Evolutionary conservation across 2,888 invertebrate genomes (phyloP), one percentile per base, ranked within the genome.

Genomic region (Plagodis pulveraria): DNA sequence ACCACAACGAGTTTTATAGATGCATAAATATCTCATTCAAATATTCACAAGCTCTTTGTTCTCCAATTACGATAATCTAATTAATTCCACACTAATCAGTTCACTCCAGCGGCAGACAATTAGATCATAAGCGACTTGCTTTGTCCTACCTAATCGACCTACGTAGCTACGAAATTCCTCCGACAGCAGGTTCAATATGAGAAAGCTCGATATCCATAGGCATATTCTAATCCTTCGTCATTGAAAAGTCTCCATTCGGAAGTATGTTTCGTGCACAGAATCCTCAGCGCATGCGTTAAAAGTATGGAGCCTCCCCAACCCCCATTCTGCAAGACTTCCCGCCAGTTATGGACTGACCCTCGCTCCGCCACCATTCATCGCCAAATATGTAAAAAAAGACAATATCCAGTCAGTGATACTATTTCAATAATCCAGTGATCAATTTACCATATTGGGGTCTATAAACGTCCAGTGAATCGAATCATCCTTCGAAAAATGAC

Each of bases 211-310:
- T 36, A 38, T 36, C 43, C 9, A 33, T 51, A 58, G n/a, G 5
- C 41, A 57, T 53, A 58, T 57, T 50, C 51, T 60, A 66, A 70
- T 65, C 70, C 66, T 60, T 73, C 71, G 67, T 75, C 78, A 77
- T 77, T 79, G 75, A 79, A 77, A 73, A 70, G 68, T 65, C 65
- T 70, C 40, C 45, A 51, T 61, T 63, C 65, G 66, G 70, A 62
- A 65, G 55, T 57, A 60, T 66, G 11, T 47, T 59, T 22, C 34
- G 56, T 71, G 70, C 48, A 63, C 56, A 61, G 44, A 54, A 43
- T 55, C 62, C 48, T 66, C 50, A 32, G 74, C 90, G 91, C 91
- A 87, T 90, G 91, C 89, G 83, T 71, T 44, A 40, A 9, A 5
- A 46, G 63, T 64, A 71, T 65, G 68, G 65, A 62, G 63, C 74